These are phyloP conservation scores for Chionis minor DNA, from an alignment of 2,113 vertebrate genomes.

Conservation along the genomic window DNA sequence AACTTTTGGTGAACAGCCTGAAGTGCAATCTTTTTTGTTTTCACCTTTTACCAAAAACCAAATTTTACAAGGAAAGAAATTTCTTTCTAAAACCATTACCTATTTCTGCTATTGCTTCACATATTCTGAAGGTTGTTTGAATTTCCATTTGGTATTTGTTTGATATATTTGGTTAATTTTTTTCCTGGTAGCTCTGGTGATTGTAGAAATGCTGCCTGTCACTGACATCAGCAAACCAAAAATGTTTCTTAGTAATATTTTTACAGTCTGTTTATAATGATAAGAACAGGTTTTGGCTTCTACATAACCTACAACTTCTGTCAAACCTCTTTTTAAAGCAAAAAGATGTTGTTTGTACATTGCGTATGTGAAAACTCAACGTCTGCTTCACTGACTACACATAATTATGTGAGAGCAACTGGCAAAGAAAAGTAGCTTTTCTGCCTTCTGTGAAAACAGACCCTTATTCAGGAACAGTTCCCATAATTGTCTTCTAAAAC, in stretches of 20 bases:
- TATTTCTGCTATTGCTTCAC: background rate
- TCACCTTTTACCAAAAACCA: background rate
- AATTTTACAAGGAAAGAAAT: background rate
- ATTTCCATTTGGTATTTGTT: background rate
- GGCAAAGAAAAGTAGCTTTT: background rate
- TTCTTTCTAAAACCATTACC: background rate
- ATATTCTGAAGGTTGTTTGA: background rate
- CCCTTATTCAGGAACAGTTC: background rate
- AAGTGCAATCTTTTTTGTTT: background rate
- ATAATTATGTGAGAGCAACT: background rate
- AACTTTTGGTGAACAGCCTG: background rate
- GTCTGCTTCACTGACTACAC: background rate
- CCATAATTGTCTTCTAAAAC: background rate
- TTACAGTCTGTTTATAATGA: background rate
- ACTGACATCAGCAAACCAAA: background rate
- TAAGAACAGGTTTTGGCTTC: background rate
- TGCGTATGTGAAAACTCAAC: background rate
- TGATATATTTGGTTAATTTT: background rate
- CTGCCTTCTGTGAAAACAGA: background rate
- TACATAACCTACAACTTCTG: background rate
- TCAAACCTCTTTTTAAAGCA: background rate
- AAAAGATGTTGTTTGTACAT: background rate
- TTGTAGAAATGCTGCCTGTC: background rate
- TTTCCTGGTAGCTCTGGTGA: background rate
- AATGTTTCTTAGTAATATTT: background rate